Conservation (phyloP, 2,113 vertebrate genomes). For the Oncorhynchus tshawytscha region DNA sequence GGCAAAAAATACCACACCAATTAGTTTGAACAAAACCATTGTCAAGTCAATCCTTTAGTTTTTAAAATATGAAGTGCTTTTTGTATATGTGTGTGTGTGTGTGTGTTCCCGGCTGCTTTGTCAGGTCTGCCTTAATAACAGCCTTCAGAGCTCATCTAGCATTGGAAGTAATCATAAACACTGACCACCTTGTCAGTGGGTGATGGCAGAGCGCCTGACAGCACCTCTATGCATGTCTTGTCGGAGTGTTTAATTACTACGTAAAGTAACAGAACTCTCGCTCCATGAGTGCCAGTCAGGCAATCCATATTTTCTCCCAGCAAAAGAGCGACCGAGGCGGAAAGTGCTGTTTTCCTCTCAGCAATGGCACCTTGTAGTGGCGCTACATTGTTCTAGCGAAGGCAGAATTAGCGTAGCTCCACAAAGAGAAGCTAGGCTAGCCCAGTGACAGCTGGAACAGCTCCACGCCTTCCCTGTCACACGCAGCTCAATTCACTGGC, state of each 20-base stretch:
- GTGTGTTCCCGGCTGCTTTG: constrained; percentile 10
- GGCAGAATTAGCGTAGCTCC: not conserved
- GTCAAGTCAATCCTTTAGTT: no score
- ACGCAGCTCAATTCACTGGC: constrained; percentile 21
- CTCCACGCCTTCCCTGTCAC: constrained; percentile 50
- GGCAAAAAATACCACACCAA: no score
- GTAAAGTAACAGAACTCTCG: constrained; percentile 54
- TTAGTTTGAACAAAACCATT: no score
- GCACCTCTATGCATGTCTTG: constrained; percentile 52
- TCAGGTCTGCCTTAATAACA: constrained; percentile 52
- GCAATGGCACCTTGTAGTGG: constrained; percentile 72
- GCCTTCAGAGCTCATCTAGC: constrained; percentile 54
- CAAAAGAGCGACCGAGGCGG: constrained; percentile 68
- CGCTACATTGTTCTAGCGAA: constrained; percentile 64
- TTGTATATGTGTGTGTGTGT: not conserved
- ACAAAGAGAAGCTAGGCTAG: constrained; percentile 30
- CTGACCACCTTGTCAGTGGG: constrained; percentile 76
- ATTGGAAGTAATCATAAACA: constrained; percentile 73
- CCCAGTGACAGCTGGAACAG: constrained; percentile 46
- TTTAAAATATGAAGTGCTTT: no score
- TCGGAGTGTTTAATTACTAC: constrained; percentile 86
- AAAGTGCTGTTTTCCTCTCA: constrained; percentile 77
- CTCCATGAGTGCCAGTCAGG: constrained; percentile 79
- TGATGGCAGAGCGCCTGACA: no score
- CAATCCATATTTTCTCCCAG: constrained; percentile 62